Conservation (phyloP, 2,113 vertebrate species). For the Trogon melanurus region DNA sequence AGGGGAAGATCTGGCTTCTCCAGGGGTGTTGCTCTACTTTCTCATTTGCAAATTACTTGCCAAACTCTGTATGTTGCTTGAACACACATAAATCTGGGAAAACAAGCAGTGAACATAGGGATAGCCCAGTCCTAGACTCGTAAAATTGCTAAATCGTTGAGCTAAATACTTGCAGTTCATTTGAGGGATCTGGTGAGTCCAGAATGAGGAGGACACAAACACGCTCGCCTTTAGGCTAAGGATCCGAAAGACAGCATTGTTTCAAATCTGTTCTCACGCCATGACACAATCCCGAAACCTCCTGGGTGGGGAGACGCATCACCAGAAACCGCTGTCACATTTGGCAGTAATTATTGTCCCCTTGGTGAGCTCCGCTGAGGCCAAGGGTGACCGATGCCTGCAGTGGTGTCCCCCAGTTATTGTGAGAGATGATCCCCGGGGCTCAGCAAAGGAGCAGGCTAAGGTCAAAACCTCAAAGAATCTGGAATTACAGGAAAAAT, state of each 20-base stretch:
- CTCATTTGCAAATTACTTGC: not conserved
- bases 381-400: not conserved
- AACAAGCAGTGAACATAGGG: no score
- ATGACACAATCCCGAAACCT: not conserved
- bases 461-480: not conserved
- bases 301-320: not conserved
- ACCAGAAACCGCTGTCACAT: not conserved
- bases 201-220: not conserved
- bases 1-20: not conserved
- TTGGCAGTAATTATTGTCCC: not conserved
- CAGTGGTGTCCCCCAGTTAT: not conserved
- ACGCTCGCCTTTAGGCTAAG: not conserved
- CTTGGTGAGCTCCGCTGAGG: not conserved
- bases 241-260: not conserved
- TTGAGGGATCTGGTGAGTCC: not conserved
- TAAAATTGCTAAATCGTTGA: not conserved
- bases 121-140: not conserved
- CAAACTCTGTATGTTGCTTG: no score
- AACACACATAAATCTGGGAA: not conserved
- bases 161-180: fast-evolving
- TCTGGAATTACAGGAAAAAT: not conserved
- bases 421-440: not conserved
- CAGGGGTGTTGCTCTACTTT: not conserved
- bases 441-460: not conserved
- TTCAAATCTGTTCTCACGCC: not conserved